These are phyloP conservation scores for Microctonus aethiopoides DNA, from an alignment of 2,888 invertebrate species.

Conservation along the genomic window DNA sequence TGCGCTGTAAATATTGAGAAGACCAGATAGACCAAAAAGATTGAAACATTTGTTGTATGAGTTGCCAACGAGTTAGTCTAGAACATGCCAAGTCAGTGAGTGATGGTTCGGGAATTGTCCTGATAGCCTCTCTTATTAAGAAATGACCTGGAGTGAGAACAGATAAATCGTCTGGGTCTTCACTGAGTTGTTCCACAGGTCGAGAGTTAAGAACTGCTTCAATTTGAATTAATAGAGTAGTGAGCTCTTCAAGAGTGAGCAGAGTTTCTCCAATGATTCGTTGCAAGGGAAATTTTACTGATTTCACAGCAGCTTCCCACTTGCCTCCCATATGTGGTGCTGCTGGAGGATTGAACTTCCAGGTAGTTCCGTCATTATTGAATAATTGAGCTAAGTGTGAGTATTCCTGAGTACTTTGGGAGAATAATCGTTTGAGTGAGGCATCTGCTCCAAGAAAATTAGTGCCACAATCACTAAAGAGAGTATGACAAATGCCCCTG, in stretches of 20 bases:
- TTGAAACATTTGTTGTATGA: conserved; percentile 11
- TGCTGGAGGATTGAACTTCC: background rate
- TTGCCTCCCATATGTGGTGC: background rate
- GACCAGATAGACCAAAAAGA: conserved; percentile 31
- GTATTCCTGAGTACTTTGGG: too few species aligned
- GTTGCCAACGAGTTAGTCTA: background rate
- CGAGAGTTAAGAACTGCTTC: conserved; percentile 41
- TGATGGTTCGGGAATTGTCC: conserved; percentile 9
- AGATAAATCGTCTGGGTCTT: conserved; percentile 24
- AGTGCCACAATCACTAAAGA: too few species aligned
- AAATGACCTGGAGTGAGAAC: conserved; percentile 35
- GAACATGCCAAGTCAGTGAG: background rate
- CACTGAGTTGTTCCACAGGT: conserved; percentile 37
- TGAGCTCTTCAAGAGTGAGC: conserved; percentile 24
- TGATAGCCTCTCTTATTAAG: conserved; percentile 24
- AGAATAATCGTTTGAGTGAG: too few species aligned
- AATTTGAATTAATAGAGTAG: conserved; percentile 27
- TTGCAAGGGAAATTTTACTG: background rate
- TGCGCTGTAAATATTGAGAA: conserved; percentile 2
- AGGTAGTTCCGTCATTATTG: too few species aligned
- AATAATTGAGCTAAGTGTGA: too few species aligned
- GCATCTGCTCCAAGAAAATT: too few species aligned
- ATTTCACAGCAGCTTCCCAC: background rate
- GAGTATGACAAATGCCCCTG: too few species aligned
- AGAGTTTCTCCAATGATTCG: background rate